Conservation (phyloP, 2,113 vertebrate genomes). For the Lichenostomus cassidix region DNA sequence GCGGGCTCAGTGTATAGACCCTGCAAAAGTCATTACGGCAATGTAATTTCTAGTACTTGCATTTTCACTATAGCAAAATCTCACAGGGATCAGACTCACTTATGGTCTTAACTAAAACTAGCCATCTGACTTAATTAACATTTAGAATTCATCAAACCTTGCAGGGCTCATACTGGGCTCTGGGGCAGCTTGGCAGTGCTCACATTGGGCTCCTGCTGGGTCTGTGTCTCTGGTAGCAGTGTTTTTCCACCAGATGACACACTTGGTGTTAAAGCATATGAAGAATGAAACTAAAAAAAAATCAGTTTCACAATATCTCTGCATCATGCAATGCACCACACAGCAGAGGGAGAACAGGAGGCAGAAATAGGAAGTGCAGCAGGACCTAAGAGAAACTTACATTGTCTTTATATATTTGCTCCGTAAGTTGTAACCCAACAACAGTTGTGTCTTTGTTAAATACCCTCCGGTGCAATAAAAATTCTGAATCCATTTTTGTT, state of each 20-base stretch:
- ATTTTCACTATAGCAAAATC: slow-evolving; percentile 43
- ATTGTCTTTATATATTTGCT: neutral
- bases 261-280: neutral
- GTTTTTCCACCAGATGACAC: neutral
- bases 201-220: slow-evolving; percentile 51
- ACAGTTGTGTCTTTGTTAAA: neutral
- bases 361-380: neutral
- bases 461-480: neutral
- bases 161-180: slow-evolving; percentile 63
- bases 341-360: neutral
- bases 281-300: neutral
- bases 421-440: neutral
- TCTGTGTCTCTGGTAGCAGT: neutral
- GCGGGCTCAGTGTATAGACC: neutral
- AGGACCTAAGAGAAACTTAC: neutral
- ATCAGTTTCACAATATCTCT: neutral
- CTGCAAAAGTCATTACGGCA: slow-evolving; percentile 47
- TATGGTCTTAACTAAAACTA: slow-evolving; percentile 72
- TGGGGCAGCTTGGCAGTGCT: slow-evolving; percentile 46
- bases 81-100: slow-evolving; percentile 67
- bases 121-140: slow-evolving; percentile 69
- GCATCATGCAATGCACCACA: rapidly evolving
- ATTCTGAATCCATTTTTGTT: neutral
- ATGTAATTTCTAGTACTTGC: slow-evolving; percentile 50
- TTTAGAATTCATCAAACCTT: slow-evolving; percentile 66